Evolutionary conservation across 2,113 vertebrate species (phyloP).

Genomic region (Sakesphorus luctuosus): DNA sequence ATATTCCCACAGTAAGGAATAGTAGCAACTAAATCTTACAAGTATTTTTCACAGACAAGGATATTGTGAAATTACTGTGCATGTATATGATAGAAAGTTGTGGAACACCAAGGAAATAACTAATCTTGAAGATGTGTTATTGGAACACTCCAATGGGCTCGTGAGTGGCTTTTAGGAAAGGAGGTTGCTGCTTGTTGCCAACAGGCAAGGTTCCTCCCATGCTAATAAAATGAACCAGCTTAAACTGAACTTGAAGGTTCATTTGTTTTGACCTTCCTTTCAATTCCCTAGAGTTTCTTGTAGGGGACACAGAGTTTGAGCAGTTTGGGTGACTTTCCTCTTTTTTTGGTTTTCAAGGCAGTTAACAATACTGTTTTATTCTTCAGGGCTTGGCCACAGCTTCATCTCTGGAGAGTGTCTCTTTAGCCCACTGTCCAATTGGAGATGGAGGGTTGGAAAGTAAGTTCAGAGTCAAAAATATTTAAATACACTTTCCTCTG

Average conservation of each 20-base stretch:
- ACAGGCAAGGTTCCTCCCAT: not conserved
- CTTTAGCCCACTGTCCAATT: slow-evolving; percentile 89
- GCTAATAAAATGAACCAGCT: not conserved
- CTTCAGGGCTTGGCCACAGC: slow-evolving; percentile 87
- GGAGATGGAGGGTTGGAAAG: slow-evolving; percentile 90
- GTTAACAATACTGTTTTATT: not conserved
- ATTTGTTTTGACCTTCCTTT: not conserved
- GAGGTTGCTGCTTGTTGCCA: not conserved
- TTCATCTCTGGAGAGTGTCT: slow-evolving; percentile 83
- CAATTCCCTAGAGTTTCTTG: not conserved
- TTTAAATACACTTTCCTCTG: not conserved
- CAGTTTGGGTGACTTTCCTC: not conserved
- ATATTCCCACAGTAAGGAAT: not conserved
- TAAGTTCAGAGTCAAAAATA: slow-evolving; percentile 65
- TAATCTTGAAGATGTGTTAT: not conserved
- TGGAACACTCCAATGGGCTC: not conserved
- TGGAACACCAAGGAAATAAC: not conserved
- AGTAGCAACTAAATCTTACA: not conserved
- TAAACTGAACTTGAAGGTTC: not conserved
- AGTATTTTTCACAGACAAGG: not conserved
- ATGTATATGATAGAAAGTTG: not conserved
- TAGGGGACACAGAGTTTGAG: not conserved
- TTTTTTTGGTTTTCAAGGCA: not conserved
- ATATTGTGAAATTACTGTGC: not conserved
- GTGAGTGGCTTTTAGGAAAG: not conserved